These are phyloP conservation scores for Pseudococcus longispinus DNA, from an alignment of 2,888 invertebrate genomes.

Conservation along the genomic window DNA sequence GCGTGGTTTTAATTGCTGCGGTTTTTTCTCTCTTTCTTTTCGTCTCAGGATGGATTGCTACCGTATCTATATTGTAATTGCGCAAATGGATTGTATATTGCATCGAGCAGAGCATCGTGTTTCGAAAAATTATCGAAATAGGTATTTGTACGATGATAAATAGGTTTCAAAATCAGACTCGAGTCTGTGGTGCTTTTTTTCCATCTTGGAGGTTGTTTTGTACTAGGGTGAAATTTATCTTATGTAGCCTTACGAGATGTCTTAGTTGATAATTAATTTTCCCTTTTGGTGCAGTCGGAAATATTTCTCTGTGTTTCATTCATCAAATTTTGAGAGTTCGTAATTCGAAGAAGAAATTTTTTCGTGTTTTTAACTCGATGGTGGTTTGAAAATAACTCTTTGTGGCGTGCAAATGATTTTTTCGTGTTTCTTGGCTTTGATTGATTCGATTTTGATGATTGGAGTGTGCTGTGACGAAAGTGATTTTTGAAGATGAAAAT, in stretches of 20 bases:
- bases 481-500: too few species aligned
- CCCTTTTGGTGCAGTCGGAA: background rate
- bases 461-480: too few species aligned
- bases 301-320: background rate
- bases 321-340: background rate
- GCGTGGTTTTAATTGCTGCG: constrained; percentile 2
- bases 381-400: too few species aligned
- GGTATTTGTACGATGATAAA: background rate
- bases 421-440: too few species aligned
- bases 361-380: too few species aligned
- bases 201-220: too few species aligned
- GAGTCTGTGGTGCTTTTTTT: background rate
- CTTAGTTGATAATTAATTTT: background rate
- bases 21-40: background rate
- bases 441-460: too few species aligned
- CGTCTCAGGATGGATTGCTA: background rate
- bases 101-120: background rate
- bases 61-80: too few species aligned
- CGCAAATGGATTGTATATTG: too few species aligned
- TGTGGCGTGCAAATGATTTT: too few species aligned
- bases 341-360: background rate
- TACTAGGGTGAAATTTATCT: background rate
- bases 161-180: background rate
- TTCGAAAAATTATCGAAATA: constrained; percentile 30
- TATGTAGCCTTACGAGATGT: too few species aligned